phyloP scores from a whole-genome alignment of 2,113 vertebrate species.

The Pterocles gutturalis region DNA sequence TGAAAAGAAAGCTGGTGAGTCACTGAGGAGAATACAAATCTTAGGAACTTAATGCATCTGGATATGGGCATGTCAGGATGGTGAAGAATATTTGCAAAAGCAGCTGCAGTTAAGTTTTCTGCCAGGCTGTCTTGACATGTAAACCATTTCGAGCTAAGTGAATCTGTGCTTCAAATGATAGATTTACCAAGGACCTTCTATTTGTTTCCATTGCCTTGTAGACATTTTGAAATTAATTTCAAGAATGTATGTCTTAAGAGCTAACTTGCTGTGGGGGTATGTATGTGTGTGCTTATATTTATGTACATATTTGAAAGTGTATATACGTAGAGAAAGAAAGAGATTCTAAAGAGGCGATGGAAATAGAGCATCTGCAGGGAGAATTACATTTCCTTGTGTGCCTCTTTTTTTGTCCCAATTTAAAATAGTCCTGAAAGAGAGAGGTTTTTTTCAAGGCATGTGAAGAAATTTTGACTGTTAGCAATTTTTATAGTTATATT shows the following conservation, averaged over 20 bases:
- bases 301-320: neutral
- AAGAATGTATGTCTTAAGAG: neutral
- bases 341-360: neutral
- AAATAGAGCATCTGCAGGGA: neutral
- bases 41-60: neutral
- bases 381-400: neutral
- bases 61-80: neutral
- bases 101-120: neutral
- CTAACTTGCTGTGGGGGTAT: neutral
- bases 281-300: neutral
- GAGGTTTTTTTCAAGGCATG: neutral
- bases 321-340: neutral
- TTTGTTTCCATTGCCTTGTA: neutral
- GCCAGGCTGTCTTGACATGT: neutral
- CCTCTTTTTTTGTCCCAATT: neutral
- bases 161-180: neutral
- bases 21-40: neutral
- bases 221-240: neutral
- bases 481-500: neutral
- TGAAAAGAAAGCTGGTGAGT: neutral
- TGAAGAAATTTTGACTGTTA: neutral
- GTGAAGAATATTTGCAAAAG: slow-evolving; percentile 27
- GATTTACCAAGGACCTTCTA: neutral
- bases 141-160: neutral
- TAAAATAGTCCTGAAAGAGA: neutral